A percentile compares a stretch with the other conserved stretches of the same genome.
Evolutionary conservation across 2,113 vertebrate species (phyloP).

Genomic region (Eolophus roseicapilla): DNA sequence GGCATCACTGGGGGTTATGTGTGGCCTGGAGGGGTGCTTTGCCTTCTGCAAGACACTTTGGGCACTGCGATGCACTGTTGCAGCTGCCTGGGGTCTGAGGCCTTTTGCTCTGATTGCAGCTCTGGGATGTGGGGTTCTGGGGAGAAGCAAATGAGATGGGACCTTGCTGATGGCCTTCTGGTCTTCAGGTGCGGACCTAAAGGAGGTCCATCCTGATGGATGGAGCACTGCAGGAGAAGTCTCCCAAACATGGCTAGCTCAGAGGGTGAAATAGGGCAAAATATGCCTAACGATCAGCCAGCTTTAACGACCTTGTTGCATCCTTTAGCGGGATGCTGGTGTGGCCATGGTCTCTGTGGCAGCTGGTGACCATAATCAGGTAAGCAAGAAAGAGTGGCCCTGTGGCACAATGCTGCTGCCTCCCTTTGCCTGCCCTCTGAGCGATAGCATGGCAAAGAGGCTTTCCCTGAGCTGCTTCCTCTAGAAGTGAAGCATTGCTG

Average conservation of each 20-base stretch:
- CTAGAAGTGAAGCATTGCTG: not conserved
- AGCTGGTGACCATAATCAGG: not conserved
- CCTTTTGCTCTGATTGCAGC: not conserved
- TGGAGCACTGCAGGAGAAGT: not conserved
- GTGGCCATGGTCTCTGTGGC: not conserved
- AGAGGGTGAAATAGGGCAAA: not conserved
- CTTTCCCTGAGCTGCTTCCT: not conserved
- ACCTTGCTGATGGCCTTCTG: not conserved
- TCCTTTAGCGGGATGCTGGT: not conserved
- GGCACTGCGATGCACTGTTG: accelerated
- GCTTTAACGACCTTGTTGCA: not conserved
- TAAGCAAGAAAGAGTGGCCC: not conserved
- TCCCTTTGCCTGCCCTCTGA: not conserved
- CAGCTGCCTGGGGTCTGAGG: not conserved
- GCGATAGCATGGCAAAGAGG: accelerated
- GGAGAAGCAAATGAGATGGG: not conserved
- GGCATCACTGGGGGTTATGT: not conserved
- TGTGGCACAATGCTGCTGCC: not conserved
- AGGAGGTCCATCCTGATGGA: not conserved
- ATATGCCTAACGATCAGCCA: accelerated
- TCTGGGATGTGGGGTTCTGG: not conserved
- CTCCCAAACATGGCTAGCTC: not conserved
- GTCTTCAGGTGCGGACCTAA: not conserved
- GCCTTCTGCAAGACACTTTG: not conserved
- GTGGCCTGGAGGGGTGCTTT: not conserved